Base-by-base conservation (phyloP, 2,797 vertebrate species). In the Hemibagrus guttatus region DNA sequence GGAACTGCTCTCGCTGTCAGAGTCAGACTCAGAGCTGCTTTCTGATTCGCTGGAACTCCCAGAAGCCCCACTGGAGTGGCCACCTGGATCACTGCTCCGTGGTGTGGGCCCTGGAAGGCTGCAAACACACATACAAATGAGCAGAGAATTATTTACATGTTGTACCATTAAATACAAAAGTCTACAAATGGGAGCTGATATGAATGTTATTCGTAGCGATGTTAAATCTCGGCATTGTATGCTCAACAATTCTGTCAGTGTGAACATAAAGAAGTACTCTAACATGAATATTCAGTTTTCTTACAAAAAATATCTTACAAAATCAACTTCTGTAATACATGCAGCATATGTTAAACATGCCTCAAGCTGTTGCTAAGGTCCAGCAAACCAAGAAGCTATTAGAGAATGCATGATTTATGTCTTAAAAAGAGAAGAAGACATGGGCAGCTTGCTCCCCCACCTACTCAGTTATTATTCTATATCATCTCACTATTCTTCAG, bases 1-100 rank as follows among this genome's bases (percentile, higher is more conserved):
- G 0, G 96, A 95, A 83, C 90, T 96, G 93, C 95, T 96, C 89
- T 96, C 97, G 0, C 95, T 96, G 91, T 96, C 95, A 0, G 95
- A 95, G 86, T 97, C 97, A 0, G 96, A 97, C 91, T 96, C 97
- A 0, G 96, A 97, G 91, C 97, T 97, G 91, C 96, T 98, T 90
- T 98, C 97, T 0, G 97, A 97, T 90, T 96, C 97, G 26, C 96
- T 98, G 92, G 96, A 96, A 93, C 95, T 97, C 84, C 95, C 95
- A 0, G 97, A 97, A 90, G 91, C 91, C 21, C 93, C 95, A 86
- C 96, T 97, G 95, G 96, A 97, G 96, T 95, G 97, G 92, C 95
- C 93, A 89, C 96, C 95, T 81, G 93, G 96, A 88, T 94, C 93
- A 91, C 90, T 93, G 93, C 90, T 95, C 93, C 94, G 91, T 93